Base-by-base conservation (phyloP, 1,140 invertebrate species). In the Trachymyrmex septentrionalis region DNA sequence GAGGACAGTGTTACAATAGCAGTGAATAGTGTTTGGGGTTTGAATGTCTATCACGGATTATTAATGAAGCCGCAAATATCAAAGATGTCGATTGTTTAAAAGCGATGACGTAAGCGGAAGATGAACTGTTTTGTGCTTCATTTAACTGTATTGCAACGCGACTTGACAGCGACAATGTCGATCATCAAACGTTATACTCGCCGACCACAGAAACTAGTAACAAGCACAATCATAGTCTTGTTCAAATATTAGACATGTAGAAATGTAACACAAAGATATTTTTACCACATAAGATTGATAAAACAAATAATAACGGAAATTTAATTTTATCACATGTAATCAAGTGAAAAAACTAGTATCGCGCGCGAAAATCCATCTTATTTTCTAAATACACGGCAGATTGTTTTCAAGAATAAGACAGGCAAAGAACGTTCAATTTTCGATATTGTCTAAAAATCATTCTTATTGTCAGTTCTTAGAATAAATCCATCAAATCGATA, bases 41-140 rank as follows among this genome's bases (percentile, higher is more conserved):
- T 59, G 44, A 78, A 85, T 80, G 12, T 69, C 61, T 80, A 80
- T 80, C 53, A 69, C n/a, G 27, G 44, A 86, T 81, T 86, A 86
- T 69, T 86, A 86, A 86, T 80, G 64, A 81, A 67, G 53, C 76
- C n/a, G 10, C 44, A 38, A 7, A 48, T 69, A 86, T 86, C 84
- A 50, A 81, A 81, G 84, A 86, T 69, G 76, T 55, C 64, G 27
- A 80, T 81, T 81, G 53, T 86, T 69, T 64, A 50, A 81, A 69
- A 80, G 75, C 75, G 75, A 67, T 80, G 64, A 61, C 34, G 63
- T 63, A n/a, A 48, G 27, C 24, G 34, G 53, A 27, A 48, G 48
- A 80, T 21, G 75, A 75, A 44, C 76, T 67, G 64, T 86, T 86
- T 81, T 59, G 38, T 50, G 61, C 84, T 69, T 80, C 63, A 59